These are phyloP conservation scores for Gouania willdenowi DNA, from an alignment of 2,797 vertebrate genomes.

Conservation along the genomic window DNA sequence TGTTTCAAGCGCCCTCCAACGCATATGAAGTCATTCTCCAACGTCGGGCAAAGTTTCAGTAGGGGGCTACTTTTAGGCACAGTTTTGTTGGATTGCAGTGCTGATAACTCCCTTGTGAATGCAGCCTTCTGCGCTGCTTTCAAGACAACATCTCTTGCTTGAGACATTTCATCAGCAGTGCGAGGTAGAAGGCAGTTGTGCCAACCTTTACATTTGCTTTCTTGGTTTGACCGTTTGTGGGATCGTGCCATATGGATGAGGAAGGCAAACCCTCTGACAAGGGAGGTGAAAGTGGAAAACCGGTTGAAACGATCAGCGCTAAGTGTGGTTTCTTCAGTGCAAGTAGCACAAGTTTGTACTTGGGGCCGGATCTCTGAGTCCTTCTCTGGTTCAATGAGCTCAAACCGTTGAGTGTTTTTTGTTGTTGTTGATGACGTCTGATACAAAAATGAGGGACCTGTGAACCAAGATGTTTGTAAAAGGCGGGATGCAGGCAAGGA, in stretches of 20 bases:
- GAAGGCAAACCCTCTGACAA: background rate
- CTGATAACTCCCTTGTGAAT: slow-evolving; percentile 4
- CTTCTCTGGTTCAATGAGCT: slow-evolving; percentile 5
- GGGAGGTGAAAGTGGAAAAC: slow-evolving; percentile 7
- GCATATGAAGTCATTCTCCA: too few species aligned
- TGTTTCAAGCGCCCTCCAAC: background rate
- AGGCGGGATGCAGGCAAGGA: background rate
- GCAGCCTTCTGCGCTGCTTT: background rate
- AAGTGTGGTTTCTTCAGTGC: background rate
- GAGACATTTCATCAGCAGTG: background rate
- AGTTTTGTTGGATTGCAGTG: background rate
- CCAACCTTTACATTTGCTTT: slow-evolving; percentile 6
- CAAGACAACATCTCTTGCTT: slow-evolving; percentile 1
- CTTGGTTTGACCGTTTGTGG: slow-evolving; percentile 1
- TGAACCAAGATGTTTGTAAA: background rate
- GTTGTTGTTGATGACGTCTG: background rate
- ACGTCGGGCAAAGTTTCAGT: background rate
- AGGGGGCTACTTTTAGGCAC: background rate
- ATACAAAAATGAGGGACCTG: slow-evolving; percentile 8
- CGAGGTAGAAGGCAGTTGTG: slow-evolving; percentile 7
- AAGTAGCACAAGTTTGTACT: background rate
- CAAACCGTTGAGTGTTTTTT: background rate
- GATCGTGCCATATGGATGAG: slow-evolving; percentile 4
- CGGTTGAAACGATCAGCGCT: background rate
- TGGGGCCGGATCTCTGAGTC: slow-evolving; percentile 9